Conservation (phyloP, 2,888 invertebrate species). For the Acrobasis suavella region DNA sequence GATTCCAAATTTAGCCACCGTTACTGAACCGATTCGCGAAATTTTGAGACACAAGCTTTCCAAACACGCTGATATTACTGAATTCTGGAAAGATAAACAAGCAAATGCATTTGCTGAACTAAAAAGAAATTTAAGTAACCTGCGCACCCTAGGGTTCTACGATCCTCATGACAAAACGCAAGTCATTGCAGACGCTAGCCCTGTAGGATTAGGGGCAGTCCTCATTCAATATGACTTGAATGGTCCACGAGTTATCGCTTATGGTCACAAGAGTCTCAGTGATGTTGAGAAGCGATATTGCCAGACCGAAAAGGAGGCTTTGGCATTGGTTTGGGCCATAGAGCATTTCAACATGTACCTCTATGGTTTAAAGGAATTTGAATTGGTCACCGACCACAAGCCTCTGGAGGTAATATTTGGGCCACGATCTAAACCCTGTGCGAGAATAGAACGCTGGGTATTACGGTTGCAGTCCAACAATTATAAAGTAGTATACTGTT, state of each 20-base stretch:
- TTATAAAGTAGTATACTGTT: constrained; percentile 39
- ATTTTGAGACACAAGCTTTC: no score
- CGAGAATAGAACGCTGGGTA: constrained; percentile 38
- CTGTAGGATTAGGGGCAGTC: no score
- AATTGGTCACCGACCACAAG: constrained; percentile 31
- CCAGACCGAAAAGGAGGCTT: constrained; percentile 24
- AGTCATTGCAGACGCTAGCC: no score
- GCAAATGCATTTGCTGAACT: no score
- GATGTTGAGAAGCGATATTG: constrained; percentile 38
- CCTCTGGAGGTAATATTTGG: constrained; percentile 32
- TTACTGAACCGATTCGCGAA: no score
- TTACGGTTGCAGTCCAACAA: constrained; percentile 40
- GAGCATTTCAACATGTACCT: constrained; percentile 26
- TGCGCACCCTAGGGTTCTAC: no score
- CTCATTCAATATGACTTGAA: not conserved
- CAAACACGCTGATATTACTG: no score
- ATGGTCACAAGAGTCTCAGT: constrained; percentile 36
- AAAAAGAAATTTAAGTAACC: no score
- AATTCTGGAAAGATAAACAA: no score
- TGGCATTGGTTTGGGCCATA: constrained; percentile 38
- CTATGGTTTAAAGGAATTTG: constrained; percentile 15
- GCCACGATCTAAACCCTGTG: constrained; percentile 34
- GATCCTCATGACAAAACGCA: no score
- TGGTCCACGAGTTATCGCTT: constrained; percentile 39
- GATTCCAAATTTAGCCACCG: no score